Conservation (phyloP, 2,797 vertebrate species). For the Zenarchopterus dispar region DNA sequence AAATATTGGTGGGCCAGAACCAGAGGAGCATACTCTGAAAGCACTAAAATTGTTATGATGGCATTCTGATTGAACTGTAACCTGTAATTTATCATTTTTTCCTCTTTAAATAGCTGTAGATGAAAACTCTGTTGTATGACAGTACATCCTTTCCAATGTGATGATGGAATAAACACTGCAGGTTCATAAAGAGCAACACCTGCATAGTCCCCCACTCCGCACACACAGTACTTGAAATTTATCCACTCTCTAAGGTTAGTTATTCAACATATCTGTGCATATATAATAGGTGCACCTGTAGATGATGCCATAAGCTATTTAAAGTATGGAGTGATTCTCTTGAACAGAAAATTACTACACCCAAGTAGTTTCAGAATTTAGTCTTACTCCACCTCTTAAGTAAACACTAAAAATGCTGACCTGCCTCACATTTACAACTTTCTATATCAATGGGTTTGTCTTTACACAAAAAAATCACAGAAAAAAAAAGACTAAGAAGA, state of each 20-base stretch:
- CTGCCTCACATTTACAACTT: neutral
- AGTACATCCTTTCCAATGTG: constrained; percentile 8
- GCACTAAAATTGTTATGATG: neutral
- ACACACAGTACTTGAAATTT: constrained; percentile 1
- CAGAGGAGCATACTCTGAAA: constrained; percentile 1
- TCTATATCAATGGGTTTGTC: neutral
- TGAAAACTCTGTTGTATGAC: constrained; percentile 6
- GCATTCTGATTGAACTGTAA: neutral
- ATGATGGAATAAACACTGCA: constrained; percentile 35
- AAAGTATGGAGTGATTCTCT: constrained; percentile 23
- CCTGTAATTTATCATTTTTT: constrained; percentile 5
- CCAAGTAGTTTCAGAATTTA: neutral
- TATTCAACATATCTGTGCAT: constrained; percentile 24
- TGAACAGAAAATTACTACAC: neutral
- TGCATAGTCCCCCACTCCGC: neutral
- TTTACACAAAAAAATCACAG: neutral
- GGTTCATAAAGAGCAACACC: constrained; percentile 30
- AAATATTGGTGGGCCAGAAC: neutral
- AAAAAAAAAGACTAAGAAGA: neutral
- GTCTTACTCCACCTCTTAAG: constrained; percentile 10
- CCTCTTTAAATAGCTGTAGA: constrained; percentile 1
- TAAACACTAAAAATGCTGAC: neutral
- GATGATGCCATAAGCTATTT: constrained; percentile 25
- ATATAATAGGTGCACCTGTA: neutral
- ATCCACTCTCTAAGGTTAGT: constrained; percentile 8